Percentiles rank a stretch among this genome's conserved stretches.
phyloP scores from a whole-genome alignment of 2,113 vertebrate species.

The Antechinus stuartii region DNA sequence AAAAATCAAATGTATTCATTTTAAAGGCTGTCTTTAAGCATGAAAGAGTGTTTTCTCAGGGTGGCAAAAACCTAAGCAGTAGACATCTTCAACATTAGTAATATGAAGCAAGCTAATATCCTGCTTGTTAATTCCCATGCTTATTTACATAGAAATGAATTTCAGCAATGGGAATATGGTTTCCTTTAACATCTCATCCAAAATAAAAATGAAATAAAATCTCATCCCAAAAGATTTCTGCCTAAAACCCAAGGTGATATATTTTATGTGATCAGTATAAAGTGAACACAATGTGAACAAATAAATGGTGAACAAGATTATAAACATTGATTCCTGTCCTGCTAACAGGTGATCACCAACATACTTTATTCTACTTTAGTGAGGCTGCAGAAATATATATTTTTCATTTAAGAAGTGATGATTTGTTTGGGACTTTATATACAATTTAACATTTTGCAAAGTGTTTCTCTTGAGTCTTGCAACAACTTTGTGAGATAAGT shows the following conservation, averaged over 20 bases:
- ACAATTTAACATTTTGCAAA: not conserved
- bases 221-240: not conserved
- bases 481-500: not conserved
- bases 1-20: slow-evolving; percentile 37
- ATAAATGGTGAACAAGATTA: not conserved
- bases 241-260: not conserved
- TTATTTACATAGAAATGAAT: slow-evolving; percentile 18
- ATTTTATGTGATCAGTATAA: slow-evolving; percentile 12
- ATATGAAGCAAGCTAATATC: not conserved
- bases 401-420: not conserved
- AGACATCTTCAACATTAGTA: not conserved
- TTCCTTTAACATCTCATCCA: not conserved
- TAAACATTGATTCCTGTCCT: slow-evolving; percentile 15
- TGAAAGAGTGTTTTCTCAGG: slow-evolving; percentile 39
- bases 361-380: not conserved
- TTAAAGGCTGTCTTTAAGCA: slow-evolving; percentile 62
- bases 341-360: not conserved
- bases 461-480: not conserved
- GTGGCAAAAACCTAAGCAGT: slow-evolving; percentile 16
- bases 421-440: not conserved
- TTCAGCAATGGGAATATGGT: slow-evolving; percentile 1
- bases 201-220: not conserved
- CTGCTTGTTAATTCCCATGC: slow-evolving; percentile 42
- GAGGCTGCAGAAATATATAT: not conserved
- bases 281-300: not conserved